Base-by-base conservation (phyloP, 2,888 invertebrate species). In the Litoditis marina region DNA sequence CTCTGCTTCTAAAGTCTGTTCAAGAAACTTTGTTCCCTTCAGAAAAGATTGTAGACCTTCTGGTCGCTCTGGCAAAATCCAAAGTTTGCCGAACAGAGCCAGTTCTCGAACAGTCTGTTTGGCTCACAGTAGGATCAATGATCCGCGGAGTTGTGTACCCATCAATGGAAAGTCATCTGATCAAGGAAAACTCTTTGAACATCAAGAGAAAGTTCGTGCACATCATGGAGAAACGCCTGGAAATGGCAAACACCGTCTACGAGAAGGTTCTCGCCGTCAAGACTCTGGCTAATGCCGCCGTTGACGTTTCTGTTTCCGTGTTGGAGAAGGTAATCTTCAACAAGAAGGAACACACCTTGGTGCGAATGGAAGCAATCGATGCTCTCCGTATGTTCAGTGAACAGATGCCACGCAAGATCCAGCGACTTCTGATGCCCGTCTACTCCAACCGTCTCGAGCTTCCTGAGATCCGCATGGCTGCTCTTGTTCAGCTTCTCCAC, bases 211-310 rank as follows among this genome's bases (percentile, higher is more conserved):
- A 69, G 63, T 74, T 65, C 66, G 51, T 71, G 32, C 57, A 65
- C 36, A 47, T 68, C 46, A 62, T 77, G 50, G 58, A 68, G 63
- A 54, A 66, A 34, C 63, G 60, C 47, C 70, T 64, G 65, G 57
- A 65, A 25, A 32, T 60, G 25, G 64, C 72, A 25, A 63, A 65
- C 13, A 64, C 63, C 59, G 56, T 60, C 42, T 74, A 73, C 68
- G 74, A 79, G 63, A 76, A 78, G 66, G 57, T 80, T 39, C 66
- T 81, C 44, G 72, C 73, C 53, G 61, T 82, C 59, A 80, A 80
- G 66, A 64, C 78, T 30, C 53, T 81, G 42, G 75, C 71, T 64
- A 82, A 82, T 73, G 76, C 80, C 42, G 81, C 73, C 62, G 53
- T 80, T 51, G 75, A 76, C 47, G 51, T 69, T n/a, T 60, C 69